phyloP scores from a whole-genome alignment of 1,140 invertebrate species.

The Formica exsecta region DNA sequence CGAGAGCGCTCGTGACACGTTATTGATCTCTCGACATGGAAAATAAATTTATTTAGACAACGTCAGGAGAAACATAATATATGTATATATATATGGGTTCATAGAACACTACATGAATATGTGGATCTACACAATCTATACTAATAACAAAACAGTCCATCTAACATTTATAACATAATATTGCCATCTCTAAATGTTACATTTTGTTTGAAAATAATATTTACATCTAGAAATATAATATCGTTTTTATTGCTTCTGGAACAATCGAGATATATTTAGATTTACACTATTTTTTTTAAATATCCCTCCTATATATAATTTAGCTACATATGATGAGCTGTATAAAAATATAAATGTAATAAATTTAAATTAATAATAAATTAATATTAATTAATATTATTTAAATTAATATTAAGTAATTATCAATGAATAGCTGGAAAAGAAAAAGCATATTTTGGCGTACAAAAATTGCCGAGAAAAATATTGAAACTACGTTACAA shows the following conservation, averaged over 20 bases:
- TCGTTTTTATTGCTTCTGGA: background rate
- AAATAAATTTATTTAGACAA: slow-evolving; percentile 54
- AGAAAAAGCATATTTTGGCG: background rate
- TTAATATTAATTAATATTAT: no score
- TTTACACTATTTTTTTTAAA: background rate
- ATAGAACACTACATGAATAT: background rate
- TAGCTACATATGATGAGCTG: background rate
- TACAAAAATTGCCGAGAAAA: background rate
- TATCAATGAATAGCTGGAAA: background rate
- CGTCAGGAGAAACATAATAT: background rate
- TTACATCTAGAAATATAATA: background rate
- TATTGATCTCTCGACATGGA: slow-evolving; percentile 46
- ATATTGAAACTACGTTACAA: background rate
- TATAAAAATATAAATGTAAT: background rate
- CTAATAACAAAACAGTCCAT: background rate
- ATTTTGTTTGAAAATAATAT: background rate
- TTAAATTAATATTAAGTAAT: slow-evolving; percentile 14
- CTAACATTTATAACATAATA: background rate
- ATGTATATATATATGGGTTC: background rate
- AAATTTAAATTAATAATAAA: no score
- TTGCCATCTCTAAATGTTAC: background rate
- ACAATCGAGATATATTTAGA: background rate
- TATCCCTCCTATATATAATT: background rate
- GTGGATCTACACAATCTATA: background rate
- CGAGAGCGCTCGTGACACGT: slow-evolving; percentile 34